Percentiles rank a stretch among this genome's conserved stretches.
phyloP scores from a whole-genome alignment of 2,113 vertebrate species.

The Pterocles gutturalis region DNA sequence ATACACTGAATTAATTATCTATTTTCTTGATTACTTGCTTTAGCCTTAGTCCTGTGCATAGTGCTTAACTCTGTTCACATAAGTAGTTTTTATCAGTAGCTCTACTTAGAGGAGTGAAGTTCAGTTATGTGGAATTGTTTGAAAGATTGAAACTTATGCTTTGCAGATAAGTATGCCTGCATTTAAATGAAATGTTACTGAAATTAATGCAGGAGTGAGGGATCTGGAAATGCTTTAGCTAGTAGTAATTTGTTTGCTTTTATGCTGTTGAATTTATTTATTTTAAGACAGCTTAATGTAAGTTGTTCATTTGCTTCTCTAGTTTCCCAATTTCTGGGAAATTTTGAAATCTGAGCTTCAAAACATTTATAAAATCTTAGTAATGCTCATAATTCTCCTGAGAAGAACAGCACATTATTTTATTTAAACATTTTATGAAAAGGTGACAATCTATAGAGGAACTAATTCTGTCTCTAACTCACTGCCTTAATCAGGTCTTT shows the following conservation, averaged over 20 bases:
- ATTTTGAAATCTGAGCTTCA: slow-evolving; percentile 21
- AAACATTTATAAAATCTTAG: slow-evolving; percentile 10
- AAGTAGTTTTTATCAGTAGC: background rate
- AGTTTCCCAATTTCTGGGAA: background rate
- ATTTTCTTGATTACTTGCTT: background rate
- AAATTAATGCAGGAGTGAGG: background rate
- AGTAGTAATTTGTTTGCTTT: background rate
- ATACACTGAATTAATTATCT: background rate
- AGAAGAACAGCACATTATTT: background rate
- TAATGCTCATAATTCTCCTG: background rate
- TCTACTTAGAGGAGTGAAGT: background rate
- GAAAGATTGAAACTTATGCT: background rate
- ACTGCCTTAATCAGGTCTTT: background rate
- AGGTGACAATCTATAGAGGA: background rate
- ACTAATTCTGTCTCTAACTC: background rate
- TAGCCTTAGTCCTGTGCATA: background rate
- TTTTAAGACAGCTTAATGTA: background rate
- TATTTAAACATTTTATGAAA: background rate
- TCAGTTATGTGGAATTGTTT: background rate
- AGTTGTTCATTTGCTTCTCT: background rate
- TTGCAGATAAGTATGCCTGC: background rate
- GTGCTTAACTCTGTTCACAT: background rate
- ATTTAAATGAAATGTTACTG: background rate
- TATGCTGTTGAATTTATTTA: background rate
- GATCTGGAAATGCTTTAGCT: slow-evolving; percentile 12